phyloP scores from a whole-genome alignment of 2,113 vertebrate species.

The Silurus asotus region DNA sequence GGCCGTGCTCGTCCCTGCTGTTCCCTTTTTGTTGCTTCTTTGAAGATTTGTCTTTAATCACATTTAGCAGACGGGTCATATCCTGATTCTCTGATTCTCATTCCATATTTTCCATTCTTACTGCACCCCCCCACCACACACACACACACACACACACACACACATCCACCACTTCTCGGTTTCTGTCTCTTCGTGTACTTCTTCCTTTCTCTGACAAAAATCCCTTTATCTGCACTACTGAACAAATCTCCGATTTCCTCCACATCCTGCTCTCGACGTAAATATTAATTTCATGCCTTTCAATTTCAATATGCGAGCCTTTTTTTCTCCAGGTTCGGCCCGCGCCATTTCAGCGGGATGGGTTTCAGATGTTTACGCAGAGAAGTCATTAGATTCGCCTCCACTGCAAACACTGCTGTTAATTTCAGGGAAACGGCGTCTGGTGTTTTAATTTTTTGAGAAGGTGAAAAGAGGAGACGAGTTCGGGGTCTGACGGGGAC shows the following conservation, averaged over 20 bases:
- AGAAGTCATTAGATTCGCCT: conserved; percentile 44
- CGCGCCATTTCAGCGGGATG: conserved; percentile 41
- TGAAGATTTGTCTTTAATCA: conserved; percentile 33
- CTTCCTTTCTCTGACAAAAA: not conserved
- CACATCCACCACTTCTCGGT: not conserved
- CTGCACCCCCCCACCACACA: not conserved
- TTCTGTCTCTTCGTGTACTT: not conserved
- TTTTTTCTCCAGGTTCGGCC: conserved; percentile 45
- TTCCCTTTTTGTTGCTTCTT: conserved; percentile 24
- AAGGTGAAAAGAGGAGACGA: not conserved
- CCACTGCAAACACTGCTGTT: conserved; percentile 36
- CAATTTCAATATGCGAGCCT: conserved; percentile 54
- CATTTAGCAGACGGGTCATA: conserved; percentile 44
- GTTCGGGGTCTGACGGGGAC: not conserved
- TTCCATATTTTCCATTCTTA: conserved; percentile 52
- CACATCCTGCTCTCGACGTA: conserved; percentile 54
- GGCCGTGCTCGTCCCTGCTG: not conserved
- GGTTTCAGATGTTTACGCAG: conserved; percentile 52
- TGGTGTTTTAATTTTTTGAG: conserved; percentile 17
- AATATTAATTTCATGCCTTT: conserved; percentile 63
- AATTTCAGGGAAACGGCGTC: conserved; percentile 47
- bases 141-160: not conserved
- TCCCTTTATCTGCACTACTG: conserved; percentile 50
- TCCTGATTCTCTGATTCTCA: conserved; percentile 31
- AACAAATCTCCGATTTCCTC: conserved; percentile 55